Percentiles rank a stretch among this genome's conserved stretches.
phyloP scores from a whole-genome alignment of 2,888 invertebrate species.

The Lapara coniferarum region DNA sequence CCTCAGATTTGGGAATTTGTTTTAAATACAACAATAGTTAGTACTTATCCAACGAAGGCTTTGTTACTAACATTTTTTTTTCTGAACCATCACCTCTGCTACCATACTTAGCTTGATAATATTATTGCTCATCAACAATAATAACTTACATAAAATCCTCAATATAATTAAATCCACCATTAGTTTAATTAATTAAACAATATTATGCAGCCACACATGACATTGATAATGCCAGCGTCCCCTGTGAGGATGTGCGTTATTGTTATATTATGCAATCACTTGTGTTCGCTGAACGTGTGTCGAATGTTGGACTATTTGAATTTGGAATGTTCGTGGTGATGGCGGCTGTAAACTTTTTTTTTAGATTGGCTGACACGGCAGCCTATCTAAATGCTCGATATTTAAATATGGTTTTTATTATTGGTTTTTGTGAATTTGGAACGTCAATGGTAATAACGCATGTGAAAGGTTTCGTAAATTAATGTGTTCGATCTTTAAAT shows the following conservation, averaged over 20 bases:
- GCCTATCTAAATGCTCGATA: no score
- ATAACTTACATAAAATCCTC: neutral
- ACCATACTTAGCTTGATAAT: no score
- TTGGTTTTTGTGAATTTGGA: neutral
- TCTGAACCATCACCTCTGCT: no score
- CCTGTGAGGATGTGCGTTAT: slow-evolving; percentile 51
- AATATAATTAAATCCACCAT: slow-evolving; percentile 28
- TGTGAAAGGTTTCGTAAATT: no score
- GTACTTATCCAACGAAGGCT: no score
- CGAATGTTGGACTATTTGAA: slow-evolving; percentile 67
- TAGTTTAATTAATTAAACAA: slow-evolving; percentile 19
- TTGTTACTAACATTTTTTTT: no score
- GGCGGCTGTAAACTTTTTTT: neutral
- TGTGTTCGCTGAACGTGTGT: slow-evolving; percentile 62
- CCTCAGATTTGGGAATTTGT: no score
- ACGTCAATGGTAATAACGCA: neutral
- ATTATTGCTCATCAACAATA: no score
- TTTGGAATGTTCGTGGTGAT: slow-evolving; percentile 47
- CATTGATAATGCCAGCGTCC: slow-evolving; percentile 34
- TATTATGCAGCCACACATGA: slow-evolving; percentile 2
- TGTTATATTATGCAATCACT: slow-evolving; percentile 77
- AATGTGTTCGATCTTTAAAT: neutral
- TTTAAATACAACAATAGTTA: no score
- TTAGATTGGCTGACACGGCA: no score
- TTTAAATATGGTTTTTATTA: neutral